A percentile compares a stretch with the other conserved stretches of the same genome.
Evolutionary conservation across 1,140 invertebrate genomes (phyloP).

Genomic region (Steinernema feltiae): DNA sequence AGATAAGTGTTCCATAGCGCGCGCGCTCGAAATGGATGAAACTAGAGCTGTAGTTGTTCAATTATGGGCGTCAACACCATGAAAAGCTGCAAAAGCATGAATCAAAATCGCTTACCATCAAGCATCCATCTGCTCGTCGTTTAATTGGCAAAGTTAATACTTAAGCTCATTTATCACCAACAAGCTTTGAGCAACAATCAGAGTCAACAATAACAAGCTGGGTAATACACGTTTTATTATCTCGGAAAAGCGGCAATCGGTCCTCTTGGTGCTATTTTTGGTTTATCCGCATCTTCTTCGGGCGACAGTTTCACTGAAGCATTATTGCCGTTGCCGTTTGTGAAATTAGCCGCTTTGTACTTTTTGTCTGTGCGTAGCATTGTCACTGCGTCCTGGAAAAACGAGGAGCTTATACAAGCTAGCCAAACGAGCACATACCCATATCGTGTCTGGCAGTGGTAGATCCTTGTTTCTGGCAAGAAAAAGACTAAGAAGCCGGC

Average conservation of each 20-base stretch:
- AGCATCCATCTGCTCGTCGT: too few relatives aligned
- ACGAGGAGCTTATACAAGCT: background rate
- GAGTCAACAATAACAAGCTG: background rate
- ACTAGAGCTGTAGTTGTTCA: too few relatives aligned
- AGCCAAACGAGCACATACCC: slow-evolving; percentile 13
- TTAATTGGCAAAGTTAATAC: too few relatives aligned
- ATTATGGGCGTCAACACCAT: too few relatives aligned
- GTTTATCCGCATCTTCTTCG: background rate
- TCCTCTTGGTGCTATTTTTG: background rate
- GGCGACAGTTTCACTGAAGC: background rate
- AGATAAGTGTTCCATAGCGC: too few relatives aligned
- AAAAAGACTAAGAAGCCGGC: slow-evolving; percentile 32
- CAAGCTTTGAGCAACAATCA: background rate
- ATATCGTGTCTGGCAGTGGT: slow-evolving; percentile 39
- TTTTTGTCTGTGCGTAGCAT: background rate
- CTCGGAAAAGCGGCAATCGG: background rate
- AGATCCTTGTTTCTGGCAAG: slow-evolving; percentile 37
- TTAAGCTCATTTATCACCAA: too few relatives aligned
- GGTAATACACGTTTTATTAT: background rate
- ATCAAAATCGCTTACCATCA: too few relatives aligned
- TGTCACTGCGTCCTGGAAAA: background rate
- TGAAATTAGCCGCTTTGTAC: background rate
- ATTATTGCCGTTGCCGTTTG: background rate
- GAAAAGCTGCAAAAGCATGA: too few relatives aligned
- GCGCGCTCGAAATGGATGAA: too few relatives aligned